Conservation (phyloP, 37 sponge, comb jelly and placozoan genomes). For the Halisarca cf. caerulea region DNA sequence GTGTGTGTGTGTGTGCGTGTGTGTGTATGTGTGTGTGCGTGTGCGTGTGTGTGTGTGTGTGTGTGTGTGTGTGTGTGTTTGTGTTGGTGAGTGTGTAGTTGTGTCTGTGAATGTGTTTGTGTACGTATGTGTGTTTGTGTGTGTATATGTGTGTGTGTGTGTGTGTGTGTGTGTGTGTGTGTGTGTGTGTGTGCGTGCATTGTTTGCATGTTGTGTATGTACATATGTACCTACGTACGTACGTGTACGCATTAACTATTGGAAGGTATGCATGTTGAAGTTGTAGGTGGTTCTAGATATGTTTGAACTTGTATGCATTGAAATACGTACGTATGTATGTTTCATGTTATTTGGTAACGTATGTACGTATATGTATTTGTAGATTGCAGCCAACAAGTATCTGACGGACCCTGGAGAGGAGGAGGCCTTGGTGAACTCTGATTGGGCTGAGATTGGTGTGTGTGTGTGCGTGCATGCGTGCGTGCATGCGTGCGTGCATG, state of each 20-base stretch:
- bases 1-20: not conserved
- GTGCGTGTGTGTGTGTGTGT: not conserved
- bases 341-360: not conserved
- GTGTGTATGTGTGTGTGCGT: not conserved
- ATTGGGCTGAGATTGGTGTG: constrained; percentile 73
- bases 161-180: not conserved
- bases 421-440: constrained; percentile 73
- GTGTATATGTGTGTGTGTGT: not conserved
- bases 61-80: constrained; percentile 13
- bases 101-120: no score
- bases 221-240: no score
- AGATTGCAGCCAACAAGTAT: constrained; percentile 78
- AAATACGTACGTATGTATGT: not conserved
- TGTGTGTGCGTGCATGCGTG: not conserved
- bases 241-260: no score
- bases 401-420: constrained; percentile 76
- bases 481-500: no score
- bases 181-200: constrained; percentile 17
- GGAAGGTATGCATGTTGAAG: no score
- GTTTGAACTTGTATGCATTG: not conserved
- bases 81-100: no score
- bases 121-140: no score
- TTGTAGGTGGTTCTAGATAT: not conserved
- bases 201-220: no score
- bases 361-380: not conserved